Evolutionary conservation across 2,797 vertebrate genomes (phyloP).

Genomic region (Mormyrus hasselquistii): DNA sequence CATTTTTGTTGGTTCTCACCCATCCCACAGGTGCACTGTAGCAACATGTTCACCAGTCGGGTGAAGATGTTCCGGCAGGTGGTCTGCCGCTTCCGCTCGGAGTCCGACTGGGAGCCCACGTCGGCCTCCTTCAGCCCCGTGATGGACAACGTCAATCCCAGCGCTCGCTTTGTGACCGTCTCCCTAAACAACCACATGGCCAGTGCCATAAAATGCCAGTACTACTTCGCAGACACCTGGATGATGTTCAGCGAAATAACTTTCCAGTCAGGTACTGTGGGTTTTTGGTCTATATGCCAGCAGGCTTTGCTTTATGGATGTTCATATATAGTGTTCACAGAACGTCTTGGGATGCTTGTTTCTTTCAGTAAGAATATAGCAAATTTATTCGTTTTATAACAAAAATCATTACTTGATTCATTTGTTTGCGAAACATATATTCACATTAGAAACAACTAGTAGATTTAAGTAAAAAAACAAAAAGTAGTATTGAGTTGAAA

Average conservation of each 20-base stretch:
- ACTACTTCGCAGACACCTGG: constrained; percentile 89
- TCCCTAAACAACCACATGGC: constrained; percentile 90
- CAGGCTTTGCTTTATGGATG: neutral
- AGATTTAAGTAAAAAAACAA: neutral
- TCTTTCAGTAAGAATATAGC: neutral
- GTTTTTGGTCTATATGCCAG: neutral
- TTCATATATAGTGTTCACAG: neutral
- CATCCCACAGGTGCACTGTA: constrained; percentile 82
- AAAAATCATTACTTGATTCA: neutral
- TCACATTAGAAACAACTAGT: neutral
- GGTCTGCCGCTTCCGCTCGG: constrained; percentile 84
- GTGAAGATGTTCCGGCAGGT: constrained; percentile 89
- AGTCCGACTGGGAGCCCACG: constrained; percentile 80
- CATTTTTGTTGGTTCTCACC: neutral
- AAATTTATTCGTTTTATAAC: neutral
- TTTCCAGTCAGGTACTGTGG: constrained; percentile 84
- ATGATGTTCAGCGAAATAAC: constrained; percentile 99
- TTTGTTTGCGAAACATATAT: neutral
- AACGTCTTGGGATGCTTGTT: neutral
- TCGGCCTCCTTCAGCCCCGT: constrained; percentile 72
- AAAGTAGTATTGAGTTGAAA: neutral
- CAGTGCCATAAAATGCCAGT: constrained; percentile 91
- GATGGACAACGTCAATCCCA: constrained; percentile 80
- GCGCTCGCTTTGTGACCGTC: constrained; percentile 84
- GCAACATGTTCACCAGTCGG: constrained; percentile 85